Evolutionary conservation across 92 coral and sea anemone species (phyloP).

Genomic region (Pocillopora meandrina): DNA sequence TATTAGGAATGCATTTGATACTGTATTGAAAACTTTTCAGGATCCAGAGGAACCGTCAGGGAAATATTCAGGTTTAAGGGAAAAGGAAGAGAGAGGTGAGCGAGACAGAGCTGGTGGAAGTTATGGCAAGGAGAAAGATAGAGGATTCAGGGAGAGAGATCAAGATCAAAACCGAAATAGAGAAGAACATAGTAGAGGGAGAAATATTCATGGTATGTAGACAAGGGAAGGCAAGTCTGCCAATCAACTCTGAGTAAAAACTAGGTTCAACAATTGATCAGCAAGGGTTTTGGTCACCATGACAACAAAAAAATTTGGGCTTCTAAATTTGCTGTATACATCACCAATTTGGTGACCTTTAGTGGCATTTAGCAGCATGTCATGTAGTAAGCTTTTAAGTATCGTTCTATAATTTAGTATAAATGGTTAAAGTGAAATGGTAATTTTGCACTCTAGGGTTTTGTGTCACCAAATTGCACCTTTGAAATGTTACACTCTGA

Average conservation of each 20-base stretch:
- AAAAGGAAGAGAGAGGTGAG: constrained; percentile 50
- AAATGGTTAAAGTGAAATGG: too few species aligned
- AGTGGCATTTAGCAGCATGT: too few species aligned
- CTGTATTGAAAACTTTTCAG: constrained; percentile 12
- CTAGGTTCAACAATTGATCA: too few species aligned
- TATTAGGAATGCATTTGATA: neutral
- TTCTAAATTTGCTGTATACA: too few species aligned
- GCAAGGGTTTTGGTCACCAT: too few species aligned
- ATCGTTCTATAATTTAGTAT: neutral
- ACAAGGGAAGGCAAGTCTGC: neutral
- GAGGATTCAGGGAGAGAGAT: constrained; percentile 42
- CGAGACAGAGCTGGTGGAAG: constrained; percentile 32
- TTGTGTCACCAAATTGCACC: too few species aligned
- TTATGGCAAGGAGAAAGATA: constrained; percentile 38
- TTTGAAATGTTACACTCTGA: too few species aligned
- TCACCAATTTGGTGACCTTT: too few species aligned
- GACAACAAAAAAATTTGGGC: too few species aligned
- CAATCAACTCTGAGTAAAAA: neutral
- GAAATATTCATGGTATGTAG: constrained; percentile 19
- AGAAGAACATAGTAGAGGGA: constrained; percentile 40
- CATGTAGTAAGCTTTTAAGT: neutral
- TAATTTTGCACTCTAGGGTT: too few species aligned
- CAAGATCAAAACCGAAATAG: constrained; percentile 59
- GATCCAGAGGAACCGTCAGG: constrained; percentile 46
- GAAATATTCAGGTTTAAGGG: constrained; percentile 53